These are phyloP conservation scores for Platycheirus rosarum DNA, from an alignment of 2,888 invertebrate genomes.

Conservation along the genomic window DNA sequence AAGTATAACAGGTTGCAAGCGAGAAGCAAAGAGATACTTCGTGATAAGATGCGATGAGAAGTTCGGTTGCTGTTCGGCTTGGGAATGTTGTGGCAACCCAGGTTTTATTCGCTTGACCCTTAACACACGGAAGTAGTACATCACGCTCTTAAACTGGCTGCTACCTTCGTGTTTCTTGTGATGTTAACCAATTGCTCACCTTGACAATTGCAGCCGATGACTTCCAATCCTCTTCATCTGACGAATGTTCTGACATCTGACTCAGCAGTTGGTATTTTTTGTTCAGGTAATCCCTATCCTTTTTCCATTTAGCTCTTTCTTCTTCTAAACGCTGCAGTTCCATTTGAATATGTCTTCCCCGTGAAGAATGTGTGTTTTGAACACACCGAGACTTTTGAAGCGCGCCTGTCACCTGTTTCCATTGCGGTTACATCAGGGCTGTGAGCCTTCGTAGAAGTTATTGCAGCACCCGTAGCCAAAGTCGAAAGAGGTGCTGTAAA, in stretches of 20 bases:
- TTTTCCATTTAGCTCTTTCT: not conserved
- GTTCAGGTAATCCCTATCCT: not conserved
- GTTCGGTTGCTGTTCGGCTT: not conserved
- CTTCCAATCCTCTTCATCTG: not conserved
- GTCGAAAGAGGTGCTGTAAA: too few relatives aligned
- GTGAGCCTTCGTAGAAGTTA: too few relatives aligned
- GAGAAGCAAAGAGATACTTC: not conserved
- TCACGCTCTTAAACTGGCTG: not conserved
- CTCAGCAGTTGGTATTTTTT: not conserved
- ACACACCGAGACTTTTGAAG: too few relatives aligned
- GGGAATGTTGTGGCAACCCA: not conserved
- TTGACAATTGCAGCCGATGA: not conserved
- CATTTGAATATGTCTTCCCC: not conserved
- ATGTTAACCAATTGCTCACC: not conserved
- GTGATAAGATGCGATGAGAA: not conserved
- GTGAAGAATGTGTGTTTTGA: too few relatives aligned
- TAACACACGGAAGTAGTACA: not conserved
- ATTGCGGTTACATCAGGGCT: too few relatives aligned
- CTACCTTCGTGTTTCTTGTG: not conserved
- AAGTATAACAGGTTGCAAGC: too few relatives aligned
- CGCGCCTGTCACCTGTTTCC: too few relatives aligned
- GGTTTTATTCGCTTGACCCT: not conserved
- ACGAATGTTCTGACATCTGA: not conserved
- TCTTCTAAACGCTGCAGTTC: not conserved
- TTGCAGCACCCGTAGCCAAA: too few relatives aligned